Evolutionary conservation across 1,140 invertebrate genomes (phyloP).

Genomic region (Sweltsa coloradensis): DNA sequence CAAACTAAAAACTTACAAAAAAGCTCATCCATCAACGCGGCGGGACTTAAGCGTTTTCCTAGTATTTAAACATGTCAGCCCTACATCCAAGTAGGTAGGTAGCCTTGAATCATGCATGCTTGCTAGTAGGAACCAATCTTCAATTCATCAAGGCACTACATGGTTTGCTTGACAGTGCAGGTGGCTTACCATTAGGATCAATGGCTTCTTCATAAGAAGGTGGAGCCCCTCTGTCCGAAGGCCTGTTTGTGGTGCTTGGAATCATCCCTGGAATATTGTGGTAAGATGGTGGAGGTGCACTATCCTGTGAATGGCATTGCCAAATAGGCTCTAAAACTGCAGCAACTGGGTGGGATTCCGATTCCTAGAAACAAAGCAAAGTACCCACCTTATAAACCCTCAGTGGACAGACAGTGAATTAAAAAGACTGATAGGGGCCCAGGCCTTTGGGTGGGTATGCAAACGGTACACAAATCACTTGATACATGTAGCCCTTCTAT

Average conservation of each 20-base stretch:
- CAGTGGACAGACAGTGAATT: neutral
- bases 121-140: no score
- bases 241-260: constrained; percentile 21
- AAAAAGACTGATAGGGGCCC: neutral
- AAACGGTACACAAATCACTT: neutral
- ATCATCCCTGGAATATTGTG: constrained; percentile 23
- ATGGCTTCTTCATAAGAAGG: constrained; percentile 43
- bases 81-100: no score
- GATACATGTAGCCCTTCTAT: no score
- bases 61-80: no score
- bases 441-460: neutral
- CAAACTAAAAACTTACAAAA: no score
- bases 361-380: neutral
- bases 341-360: neutral
- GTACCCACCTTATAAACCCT: neutral
- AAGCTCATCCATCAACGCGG: no score
- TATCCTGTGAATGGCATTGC: constrained; percentile 11
- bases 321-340: constrained; percentile 4
- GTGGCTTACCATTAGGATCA: constrained; percentile 38
- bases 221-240: constrained; percentile 30
- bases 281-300: constrained; percentile 26
- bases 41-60: no score
- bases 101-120: no score
- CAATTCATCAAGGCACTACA: no score
- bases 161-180: no score